Percentiles rank a stretch among this genome's conserved stretches.
These are phyloP conservation scores for Olivierus martensii DNA, from an alignment of 1,140 invertebrate species.

Conservation along the genomic window DNA sequence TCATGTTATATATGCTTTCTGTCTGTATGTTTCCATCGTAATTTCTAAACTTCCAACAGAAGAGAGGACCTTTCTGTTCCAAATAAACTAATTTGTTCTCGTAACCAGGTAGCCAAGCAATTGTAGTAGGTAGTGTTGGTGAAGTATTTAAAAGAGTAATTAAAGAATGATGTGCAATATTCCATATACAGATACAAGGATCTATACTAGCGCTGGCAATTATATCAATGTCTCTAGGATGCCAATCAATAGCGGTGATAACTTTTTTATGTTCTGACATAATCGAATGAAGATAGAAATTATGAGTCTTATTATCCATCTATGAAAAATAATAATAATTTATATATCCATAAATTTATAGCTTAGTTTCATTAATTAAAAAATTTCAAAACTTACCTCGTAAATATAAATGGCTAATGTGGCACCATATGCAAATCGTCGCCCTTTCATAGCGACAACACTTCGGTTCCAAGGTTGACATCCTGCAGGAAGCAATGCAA, in stretches of 20 bases:
- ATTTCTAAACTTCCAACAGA: conserved; percentile 23
- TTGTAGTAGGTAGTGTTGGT: conserved; percentile 21
- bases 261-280: conserved; percentile 37
- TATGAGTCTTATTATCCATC: conserved; percentile 27
- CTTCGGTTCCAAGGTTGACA: conserved; percentile 35
- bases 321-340: conserved; percentile 19
- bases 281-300: conserved; percentile 33
- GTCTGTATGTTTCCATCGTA: background rate
- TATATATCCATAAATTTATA: background rate
- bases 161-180: conserved; percentile 25
- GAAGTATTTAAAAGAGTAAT: conserved; percentile 23
- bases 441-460: conserved; percentile 29
- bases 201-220: conserved; percentile 30
- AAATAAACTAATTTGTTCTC: conserved; percentile 26
- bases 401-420: conserved; percentile 37
- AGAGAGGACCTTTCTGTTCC: conserved; percentile 25
- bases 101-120: conserved; percentile 27
- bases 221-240: conserved; percentile 27
- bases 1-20: conserved; percentile 9
- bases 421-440: conserved; percentile 36
- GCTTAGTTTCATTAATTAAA: background rate
- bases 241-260: conserved; percentile 32
- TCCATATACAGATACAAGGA: conserved; percentile 29
- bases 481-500: conserved; percentile 23
- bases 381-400: conserved; percentile 25